Evolutionary conservation across 2,888 invertebrate genomes (phyloP).

Genomic region (Eupeodes latifasciatus): DNA sequence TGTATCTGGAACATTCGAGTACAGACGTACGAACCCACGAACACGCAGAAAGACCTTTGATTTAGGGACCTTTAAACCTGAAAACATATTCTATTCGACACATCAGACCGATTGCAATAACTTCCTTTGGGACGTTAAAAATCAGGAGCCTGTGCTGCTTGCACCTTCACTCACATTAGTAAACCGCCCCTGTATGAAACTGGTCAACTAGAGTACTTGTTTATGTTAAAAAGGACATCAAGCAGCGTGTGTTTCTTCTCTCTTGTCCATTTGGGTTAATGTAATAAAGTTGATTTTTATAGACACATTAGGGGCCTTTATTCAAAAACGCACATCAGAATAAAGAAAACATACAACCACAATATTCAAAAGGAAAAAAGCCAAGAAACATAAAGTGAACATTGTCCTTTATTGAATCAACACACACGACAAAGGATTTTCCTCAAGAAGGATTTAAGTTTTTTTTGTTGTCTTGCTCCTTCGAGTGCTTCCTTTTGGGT

Average conservation of each 20-base stretch:
- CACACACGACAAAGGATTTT: constrained; percentile 68
- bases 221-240: constrained; percentile 69
- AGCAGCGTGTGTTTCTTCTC: constrained; percentile 31
- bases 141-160: not conserved
- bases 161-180: not conserved
- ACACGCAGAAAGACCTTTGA: too few species aligned
- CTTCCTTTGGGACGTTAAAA: not conserved
- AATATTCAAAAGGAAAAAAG: constrained; percentile 20
- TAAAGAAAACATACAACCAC: not conserved
- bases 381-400: constrained; percentile 48
- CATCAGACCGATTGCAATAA: too few species aligned
- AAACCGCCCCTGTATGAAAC: not conserved
- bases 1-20: too few species aligned
- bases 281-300: constrained; percentile 75
- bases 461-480: not conserved
- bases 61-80: too few species aligned
- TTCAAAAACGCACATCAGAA: constrained; percentile 41
- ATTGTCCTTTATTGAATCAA: constrained; percentile 73
- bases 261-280: constrained; percentile 69
- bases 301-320: constrained; percentile 72
- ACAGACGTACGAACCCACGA: too few species aligned
- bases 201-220: constrained; percentile 32
- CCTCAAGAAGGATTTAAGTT: constrained; percentile 59
- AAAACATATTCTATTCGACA: too few species aligned
- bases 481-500: constrained; percentile 27